Percentiles rank a stretch among this genome's conserved stretches.
Conservation (phyloP, 2,113 vertebrate species). For the Catharus bicknelli region DNA sequence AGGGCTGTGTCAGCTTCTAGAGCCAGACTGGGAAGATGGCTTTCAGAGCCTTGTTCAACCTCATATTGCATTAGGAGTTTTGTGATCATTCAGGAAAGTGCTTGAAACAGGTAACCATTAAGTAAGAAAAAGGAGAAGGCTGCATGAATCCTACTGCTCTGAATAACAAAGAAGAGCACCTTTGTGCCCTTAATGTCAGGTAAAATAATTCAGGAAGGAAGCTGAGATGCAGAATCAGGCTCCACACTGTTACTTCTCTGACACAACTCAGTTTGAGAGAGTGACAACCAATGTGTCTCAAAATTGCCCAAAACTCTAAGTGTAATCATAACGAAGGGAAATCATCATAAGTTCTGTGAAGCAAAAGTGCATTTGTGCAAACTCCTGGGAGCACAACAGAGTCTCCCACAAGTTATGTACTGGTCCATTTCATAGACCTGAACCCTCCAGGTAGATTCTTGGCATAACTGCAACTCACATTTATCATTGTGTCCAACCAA, state of each 20-base stretch:
- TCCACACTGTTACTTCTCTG: neutral
- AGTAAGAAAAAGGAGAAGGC: neutral
- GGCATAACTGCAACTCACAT: neutral
- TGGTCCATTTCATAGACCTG: neutral
- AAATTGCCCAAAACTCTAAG: neutral
- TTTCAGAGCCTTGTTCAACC: neutral
- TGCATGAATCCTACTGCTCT: neutral
- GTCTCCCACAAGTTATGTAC: rapidly evolving
- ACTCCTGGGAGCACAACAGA: neutral
- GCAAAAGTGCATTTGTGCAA: neutral
- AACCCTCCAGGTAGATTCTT: neutral
- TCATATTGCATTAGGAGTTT: neutral
- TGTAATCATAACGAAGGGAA: neutral
- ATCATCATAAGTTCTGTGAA: neutral
- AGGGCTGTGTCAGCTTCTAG: neutral
- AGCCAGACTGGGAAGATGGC: rapidly evolving
- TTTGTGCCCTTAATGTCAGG: neutral
- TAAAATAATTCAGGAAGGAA: neutral
- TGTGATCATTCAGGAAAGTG: neutral
- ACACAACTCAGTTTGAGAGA: neutral
- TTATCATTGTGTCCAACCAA: neutral
- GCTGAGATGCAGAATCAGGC: neutral
- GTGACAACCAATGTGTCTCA: neutral
- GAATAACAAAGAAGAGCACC: neutral
- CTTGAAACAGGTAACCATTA: neutral